phyloP scores from a whole-genome alignment of 2,113 vertebrate species.

The Lontra canadensis region DNA sequence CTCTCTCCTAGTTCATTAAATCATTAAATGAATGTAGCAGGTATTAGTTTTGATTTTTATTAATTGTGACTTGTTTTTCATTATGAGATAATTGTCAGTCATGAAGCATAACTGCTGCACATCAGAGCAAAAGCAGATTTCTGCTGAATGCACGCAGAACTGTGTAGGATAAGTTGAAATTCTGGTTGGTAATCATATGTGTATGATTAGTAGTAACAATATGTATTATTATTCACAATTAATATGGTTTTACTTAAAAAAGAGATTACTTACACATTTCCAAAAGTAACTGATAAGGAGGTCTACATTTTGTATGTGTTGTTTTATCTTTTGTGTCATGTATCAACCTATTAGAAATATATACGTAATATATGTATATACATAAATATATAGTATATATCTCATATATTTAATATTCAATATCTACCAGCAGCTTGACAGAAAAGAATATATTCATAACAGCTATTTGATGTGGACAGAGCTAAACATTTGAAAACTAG shows the following conservation, averaged over 20 bases:
- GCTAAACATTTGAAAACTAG: not conserved
- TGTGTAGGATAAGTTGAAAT: not conserved
- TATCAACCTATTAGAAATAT: not conserved
- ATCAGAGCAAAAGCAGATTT: constrained; percentile 79
- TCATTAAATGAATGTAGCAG: constrained; percentile 90
- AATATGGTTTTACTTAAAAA: not conserved
- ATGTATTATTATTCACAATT: not conserved
- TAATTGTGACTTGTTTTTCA: constrained; percentile 97
- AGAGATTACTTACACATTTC: not conserved
- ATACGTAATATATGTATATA: not conserved
- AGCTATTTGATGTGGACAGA: not conserved
- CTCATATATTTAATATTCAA: not conserved
- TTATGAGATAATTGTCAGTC: constrained; percentile 96
- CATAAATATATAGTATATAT: not conserved
- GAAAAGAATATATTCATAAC: not conserved
- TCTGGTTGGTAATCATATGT: not conserved
- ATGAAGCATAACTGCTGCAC: constrained; percentile 87
- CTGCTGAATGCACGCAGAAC: not conserved
- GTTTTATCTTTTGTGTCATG: not conserved
- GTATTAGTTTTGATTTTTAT: constrained; percentile 93
- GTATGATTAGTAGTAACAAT: not conserved
- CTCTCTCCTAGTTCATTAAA: constrained; percentile 90
- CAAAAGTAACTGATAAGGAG: not conserved
- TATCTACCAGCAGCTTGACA: not conserved
- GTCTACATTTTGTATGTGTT: not conserved